These are phyloP conservation scores for Melikaiella ostensackeni DNA, from an alignment of 2,888 invertebrate genomes.

Conservation along the genomic window DNA sequence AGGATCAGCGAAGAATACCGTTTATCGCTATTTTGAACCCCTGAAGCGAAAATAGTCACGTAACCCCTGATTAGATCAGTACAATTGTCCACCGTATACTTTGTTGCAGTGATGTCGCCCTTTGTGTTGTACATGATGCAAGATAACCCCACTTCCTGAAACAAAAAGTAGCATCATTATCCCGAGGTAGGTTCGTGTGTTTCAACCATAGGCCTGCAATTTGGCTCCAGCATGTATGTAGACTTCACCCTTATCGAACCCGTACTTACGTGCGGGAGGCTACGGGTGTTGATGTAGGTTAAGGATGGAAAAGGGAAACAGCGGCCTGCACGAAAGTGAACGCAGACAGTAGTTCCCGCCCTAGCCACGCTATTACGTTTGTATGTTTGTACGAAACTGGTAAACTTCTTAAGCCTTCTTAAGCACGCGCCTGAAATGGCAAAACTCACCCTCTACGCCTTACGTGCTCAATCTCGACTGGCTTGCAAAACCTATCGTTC, in stretches of 20 bases:
- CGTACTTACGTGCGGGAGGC: slow-evolving; percentile 53
- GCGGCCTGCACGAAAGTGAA: neutral
- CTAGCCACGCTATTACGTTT: neutral
- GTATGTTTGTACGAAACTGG: neutral
- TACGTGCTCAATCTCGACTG: neutral
- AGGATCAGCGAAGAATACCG: neutral
- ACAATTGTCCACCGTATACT: slow-evolving; percentile 7
- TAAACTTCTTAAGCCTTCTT: neutral
- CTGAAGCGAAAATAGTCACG: neutral
- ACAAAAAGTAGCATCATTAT: slow-evolving; percentile 32
- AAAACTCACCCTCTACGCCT: neutral
- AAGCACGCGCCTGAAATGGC: neutral
- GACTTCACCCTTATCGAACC: slow-evolving; percentile 65
- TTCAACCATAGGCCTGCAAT: slow-evolving; percentile 44
- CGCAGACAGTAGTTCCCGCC: neutral
- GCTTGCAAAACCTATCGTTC: neutral
- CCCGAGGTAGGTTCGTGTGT: slow-evolving; percentile 5
- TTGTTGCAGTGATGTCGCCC: slow-evolving; percentile 11
- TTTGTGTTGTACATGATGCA: slow-evolving; percentile 12
- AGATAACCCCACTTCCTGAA: slow-evolving; percentile 3
- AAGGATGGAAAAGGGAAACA: slow-evolving; percentile 55
- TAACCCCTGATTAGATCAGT: slow-evolving; percentile 6
- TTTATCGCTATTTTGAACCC: neutral
- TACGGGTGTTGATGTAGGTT: slow-evolving; percentile 63
- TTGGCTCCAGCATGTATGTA: slow-evolving; percentile 56